Evolutionary conservation across 1,140 invertebrate species (phyloP).

Genomic region (Cydia fagiglandana): DNA sequence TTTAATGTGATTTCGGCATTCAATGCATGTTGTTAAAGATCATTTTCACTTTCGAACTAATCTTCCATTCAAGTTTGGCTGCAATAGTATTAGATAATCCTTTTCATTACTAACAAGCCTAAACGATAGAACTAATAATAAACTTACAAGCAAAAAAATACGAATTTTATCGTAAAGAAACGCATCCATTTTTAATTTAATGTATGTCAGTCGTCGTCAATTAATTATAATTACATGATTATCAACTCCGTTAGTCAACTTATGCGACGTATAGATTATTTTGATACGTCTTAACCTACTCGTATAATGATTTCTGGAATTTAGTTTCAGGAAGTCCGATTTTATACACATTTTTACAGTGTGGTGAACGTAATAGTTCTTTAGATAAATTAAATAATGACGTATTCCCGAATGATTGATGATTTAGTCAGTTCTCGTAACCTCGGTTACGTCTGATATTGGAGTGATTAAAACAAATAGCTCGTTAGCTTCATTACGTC

Average conservation of each 20-base stretch:
- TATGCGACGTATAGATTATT: conserved; percentile 7
- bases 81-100: conserved; percentile 1
- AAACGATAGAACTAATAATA: not conserved
- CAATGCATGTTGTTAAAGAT: not conserved
- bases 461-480: not conserved
- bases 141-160: conserved; percentile 6
- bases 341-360: conserved; percentile 3
- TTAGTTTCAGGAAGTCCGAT: conserved; percentile 4
- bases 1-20: too few relatives aligned
- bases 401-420: conserved; percentile 8
- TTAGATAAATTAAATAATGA: conserved; percentile 6
- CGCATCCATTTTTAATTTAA: conserved; percentile 11
- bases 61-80: not conserved
- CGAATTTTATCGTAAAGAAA: conserved; percentile 15
- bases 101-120: not conserved
- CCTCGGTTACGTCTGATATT: not conserved
- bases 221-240: conserved; percentile 19
- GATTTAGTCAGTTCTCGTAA: not conserved
- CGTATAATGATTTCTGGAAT: conserved; percentile 16
- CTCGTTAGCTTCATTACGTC: not conserved
- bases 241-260: not conserved
- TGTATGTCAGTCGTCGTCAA: conserved; percentile 7
- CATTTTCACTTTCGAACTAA: not conserved
- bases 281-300: conserved; percentile 10
- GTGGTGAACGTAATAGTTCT: not conserved